A percentile compares a stretch with the other conserved stretches of the same genome.
phyloP scores from a whole-genome alignment of 2,113 vertebrate genomes.

The Stegastes partitus region DNA sequence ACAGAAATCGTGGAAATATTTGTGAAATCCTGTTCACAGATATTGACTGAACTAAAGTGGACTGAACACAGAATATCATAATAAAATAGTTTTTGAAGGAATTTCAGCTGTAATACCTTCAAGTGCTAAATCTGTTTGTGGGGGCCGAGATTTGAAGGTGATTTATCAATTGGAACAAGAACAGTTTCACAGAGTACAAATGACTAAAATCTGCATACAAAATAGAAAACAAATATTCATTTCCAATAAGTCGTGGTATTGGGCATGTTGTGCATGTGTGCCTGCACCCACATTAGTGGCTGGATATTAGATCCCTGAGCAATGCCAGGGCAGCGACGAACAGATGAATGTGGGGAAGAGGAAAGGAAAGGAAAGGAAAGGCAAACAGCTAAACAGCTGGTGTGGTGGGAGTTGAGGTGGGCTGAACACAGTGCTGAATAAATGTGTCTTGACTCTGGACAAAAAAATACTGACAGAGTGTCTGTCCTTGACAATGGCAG shows the following conservation, averaged over 20 bases:
- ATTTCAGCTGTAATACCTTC: background rate
- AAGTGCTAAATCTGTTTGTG: slow-evolving; percentile 8
- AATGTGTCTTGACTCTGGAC: slow-evolving; percentile 63
- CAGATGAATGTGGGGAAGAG: slow-evolving; percentile 22
- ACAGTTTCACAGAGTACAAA: slow-evolving; percentile 11
- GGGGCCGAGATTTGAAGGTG: background rate
- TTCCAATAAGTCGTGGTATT: background rate
- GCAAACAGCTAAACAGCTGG: slow-evolving; percentile 66
- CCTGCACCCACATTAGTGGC: slow-evolving; percentile 18
- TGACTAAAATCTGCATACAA: slow-evolving; percentile 8
- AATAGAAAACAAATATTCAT: background rate
- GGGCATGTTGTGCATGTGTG: slow-evolving; percentile 17
- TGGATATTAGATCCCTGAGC: slow-evolving; percentile 33
- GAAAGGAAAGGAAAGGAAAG: slow-evolving; percentile 41
- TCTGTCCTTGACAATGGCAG: slow-evolving; percentile 71
- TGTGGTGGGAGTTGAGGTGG: slow-evolving; percentile 63
- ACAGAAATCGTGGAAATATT: slow-evolving; percentile 13
- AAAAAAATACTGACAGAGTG: slow-evolving; percentile 60
- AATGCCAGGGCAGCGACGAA: slow-evolving; percentile 42
- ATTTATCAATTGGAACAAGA: slow-evolving; percentile 5
- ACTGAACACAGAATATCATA: background rate
- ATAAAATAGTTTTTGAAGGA: background rate
- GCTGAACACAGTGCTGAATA: slow-evolving; percentile 50
- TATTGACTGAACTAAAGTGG: background rate
- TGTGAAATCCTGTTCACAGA: slow-evolving; percentile 16